Evolutionary conservation across 2,113 vertebrate genomes (phyloP), one percentile per base, ranked within the genome.

Genomic region (Hassar affinis): DNA sequence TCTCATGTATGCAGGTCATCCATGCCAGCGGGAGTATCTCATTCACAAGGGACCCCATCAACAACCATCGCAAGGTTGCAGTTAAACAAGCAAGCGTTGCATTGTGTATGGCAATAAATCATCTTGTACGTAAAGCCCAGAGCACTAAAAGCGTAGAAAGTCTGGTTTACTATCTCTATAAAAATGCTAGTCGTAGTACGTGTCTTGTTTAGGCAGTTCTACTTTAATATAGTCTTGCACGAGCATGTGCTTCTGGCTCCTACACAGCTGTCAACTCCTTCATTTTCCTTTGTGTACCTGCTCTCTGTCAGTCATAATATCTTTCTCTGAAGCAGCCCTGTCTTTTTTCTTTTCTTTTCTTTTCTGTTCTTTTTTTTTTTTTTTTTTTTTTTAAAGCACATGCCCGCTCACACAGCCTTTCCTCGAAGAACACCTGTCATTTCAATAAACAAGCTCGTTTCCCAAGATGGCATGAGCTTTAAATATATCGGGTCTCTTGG

Each of bases 31-130:
- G 56, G 52, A 85, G 62, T 25, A 47, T 79, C 86, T 85, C 83
- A 78, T 82, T 81, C 81, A 86, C 82, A 84, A 87, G 86, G 79
- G 80, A 68, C 84, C 83, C 75, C 61, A 77, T 85, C 84, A 84
- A 78, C 82, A 84, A 79, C 76, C 86, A 87, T 62, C 71, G 78
- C 81, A 71, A 85, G 84, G 83, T 85, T 87, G 81, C 81, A 83
- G 75, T 87, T 80, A 80, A 83, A 85, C 84, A 79, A 83, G 86
- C 84, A 85, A 80, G 79, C 86, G 78, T 85, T 71, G 77, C 84
- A 75, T 14, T 71, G 69, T 74, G 80, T 83, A 71, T 71, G 12
- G 80, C 82, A 83, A 87, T 87, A 85, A 85, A 87, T 85, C 86
- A 85, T 83, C 20, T 42, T 6, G 78, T 76, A 72, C 69, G 76